These are phyloP conservation scores for Petrocephalus zakoni DNA, from an alignment of 2,113 vertebrate genomes.

Conservation along the genomic window DNA sequence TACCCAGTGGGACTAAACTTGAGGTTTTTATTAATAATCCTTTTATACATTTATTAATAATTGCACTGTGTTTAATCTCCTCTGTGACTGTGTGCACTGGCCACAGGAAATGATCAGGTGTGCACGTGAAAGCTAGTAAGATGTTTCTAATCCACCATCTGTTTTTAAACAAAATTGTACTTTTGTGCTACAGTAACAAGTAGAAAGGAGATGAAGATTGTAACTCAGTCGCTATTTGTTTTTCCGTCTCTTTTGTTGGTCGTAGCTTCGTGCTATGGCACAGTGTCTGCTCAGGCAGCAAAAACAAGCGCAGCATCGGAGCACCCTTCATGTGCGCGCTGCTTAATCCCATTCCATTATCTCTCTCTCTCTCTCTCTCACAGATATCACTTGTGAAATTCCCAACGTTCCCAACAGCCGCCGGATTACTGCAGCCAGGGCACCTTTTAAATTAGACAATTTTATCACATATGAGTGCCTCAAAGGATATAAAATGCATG, in stretches of 20 bases:
- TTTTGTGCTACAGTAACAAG: neutral
- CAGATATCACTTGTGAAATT: neutral
- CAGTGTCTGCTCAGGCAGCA: no score
- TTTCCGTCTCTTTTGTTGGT: neutral
- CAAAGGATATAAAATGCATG: neutral
- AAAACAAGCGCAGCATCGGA: no score
- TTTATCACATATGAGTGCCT: neutral
- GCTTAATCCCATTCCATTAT: neutral
- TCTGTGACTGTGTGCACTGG: no score
- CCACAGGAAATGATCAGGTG: no score
- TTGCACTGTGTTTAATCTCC: no score
- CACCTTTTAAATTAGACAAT: neutral
- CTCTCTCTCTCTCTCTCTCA: neutral
- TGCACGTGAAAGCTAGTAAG: neutral
- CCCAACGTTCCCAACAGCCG: neutral
- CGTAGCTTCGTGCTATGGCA: no score
- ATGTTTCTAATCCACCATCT: neutral
- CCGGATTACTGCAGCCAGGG: accelerated
- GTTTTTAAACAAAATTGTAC: neutral
- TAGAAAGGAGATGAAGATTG: neutral
- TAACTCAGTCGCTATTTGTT: no score
- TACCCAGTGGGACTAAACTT: no score
- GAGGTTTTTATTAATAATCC: no score
- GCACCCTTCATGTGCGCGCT: no score
- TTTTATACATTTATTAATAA: no score